A percentile compares a stretch with the other conserved stretches of the same genome.
phyloP scores from a whole-genome alignment of 2,113 vertebrate species.

The Pituophis catenifer region DNA sequence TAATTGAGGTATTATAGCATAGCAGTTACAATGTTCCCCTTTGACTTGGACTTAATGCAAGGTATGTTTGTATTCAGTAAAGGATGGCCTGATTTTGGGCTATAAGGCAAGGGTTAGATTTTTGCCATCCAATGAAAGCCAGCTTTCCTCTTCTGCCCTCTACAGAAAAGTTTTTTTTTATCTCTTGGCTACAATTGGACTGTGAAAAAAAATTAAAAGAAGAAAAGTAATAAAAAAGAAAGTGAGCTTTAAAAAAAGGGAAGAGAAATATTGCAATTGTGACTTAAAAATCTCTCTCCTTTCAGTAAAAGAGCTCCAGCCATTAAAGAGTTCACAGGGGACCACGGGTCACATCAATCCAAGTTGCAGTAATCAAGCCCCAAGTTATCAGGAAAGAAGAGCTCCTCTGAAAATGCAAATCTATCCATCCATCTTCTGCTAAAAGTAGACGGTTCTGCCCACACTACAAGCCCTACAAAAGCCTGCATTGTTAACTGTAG shows the following conservation, averaged over 20 bases:
- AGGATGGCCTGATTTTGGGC: neutral
- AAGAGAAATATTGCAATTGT: neutral
- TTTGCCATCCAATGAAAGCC: neutral
- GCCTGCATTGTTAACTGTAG: neutral
- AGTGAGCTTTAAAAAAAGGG: neutral
- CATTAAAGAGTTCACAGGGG: neutral
- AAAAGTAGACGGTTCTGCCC: neutral
- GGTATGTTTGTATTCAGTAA: neutral
- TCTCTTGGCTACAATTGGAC: neutral
- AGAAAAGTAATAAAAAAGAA: neutral
- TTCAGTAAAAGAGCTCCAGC: neutral
- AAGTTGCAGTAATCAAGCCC: neutral
- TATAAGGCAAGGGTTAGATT: neutral
- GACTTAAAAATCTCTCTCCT: neutral
- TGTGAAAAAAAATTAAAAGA: neutral
- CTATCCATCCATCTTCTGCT: neutral
- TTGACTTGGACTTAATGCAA: neutral
- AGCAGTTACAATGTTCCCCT: neutral
- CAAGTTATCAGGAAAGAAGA: neutral
- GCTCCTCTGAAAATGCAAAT: neutral
- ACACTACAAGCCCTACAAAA: neutral
- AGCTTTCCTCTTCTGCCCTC: neutral
- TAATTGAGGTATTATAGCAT: neutral
- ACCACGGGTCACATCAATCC: neutral
- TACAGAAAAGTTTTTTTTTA: neutral